A percentile compares a stretch with the other conserved stretches of the same genome.
These are phyloP conservation scores for Athene cunicularia DNA, from an alignment of 2,113 vertebrate genomes.

Conservation along the genomic window DNA sequence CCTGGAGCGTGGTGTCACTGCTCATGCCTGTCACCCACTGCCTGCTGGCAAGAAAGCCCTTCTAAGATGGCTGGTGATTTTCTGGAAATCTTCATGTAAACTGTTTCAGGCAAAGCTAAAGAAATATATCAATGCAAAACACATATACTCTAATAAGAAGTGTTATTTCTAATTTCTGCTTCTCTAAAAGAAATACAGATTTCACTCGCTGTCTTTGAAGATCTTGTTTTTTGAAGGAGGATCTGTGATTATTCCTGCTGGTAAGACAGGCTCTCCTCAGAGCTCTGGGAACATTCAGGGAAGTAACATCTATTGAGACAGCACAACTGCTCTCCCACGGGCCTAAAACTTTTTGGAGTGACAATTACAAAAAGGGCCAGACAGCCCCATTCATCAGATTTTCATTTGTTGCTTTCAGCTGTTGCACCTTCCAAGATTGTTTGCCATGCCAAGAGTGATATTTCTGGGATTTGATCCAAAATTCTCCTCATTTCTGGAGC, in stretches of 20 bases:
- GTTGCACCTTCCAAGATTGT: neutral
- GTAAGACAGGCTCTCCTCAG: neutral
- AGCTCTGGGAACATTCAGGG: neutral
- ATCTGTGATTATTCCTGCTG: neutral
- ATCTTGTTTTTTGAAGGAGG: neutral
- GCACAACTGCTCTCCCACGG: neutral
- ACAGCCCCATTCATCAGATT: neutral
- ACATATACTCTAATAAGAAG: neutral
- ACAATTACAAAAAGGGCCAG: neutral
- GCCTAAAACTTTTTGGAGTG: neutral
- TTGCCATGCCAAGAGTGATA: neutral
- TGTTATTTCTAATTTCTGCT: neutral
- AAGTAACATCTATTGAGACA: neutral
- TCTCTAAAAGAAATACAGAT: neutral
- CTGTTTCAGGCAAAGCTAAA: neutral
- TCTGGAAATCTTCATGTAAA: neutral
- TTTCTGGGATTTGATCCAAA: conserved; percentile 23
- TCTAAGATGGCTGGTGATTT: neutral
- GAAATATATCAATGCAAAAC: neutral
- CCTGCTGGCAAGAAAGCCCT: neutral
- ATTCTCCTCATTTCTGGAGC: neutral
- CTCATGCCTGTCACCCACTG: neutral
- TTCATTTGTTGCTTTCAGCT: neutral
- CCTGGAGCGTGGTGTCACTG: rapidly evolving
- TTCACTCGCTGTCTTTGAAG: neutral